Evolutionary conservation across 2,797 vertebrate species (phyloP), one percentile per base, ranked within the genome.

Genomic region (Brachyrhaphis roseni): DNA sequence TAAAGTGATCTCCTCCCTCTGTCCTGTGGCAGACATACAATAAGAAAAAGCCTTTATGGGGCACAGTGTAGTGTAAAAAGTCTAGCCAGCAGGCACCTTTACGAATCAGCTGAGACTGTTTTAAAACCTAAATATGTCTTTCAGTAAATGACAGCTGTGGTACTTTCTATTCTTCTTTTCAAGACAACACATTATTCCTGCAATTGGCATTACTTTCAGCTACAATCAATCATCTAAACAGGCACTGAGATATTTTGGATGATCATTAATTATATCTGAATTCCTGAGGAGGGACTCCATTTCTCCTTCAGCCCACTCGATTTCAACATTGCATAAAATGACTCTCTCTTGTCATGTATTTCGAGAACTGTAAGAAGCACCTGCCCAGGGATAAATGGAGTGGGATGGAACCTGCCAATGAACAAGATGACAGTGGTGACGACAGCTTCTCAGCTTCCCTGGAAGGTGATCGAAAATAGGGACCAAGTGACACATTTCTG

Each of bases 401-500:
- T 73, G 46, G 79, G 75, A 82, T 47, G 66, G 88, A 88, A 85
- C 84, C 68, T 85, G 89, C 87, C 89, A 85, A 89, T 93, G 90
- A 88, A 90, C 84, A 86, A 73, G 46, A 72, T 89, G 92, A 90
- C 90, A 92, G 86, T 57, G 68, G 77, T 78, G 89, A 85, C 86
- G 94, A 94, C 93, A 91, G 85, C 55, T 75, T 66, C 82, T 91
- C 93, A 91, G 84, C 51, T 75, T 66, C 82, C 91, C 85, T 81
- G 82, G 84, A 93, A 86, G 84, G 89, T 88, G 92, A 93, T 83
- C 88, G 91, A 81, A 90, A 92, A 91, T 78, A 81, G 85, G 86
- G 86, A 82, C 85, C 78, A 77, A 85, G 87, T 93, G 94, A 93
- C 91, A 91, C 88, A 93, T 91, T 91, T 92, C 79, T 89, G 84